phyloP scores from a whole-genome alignment of 2,113 vertebrate species.

The Boulengeromyrus knoepffleri region DNA sequence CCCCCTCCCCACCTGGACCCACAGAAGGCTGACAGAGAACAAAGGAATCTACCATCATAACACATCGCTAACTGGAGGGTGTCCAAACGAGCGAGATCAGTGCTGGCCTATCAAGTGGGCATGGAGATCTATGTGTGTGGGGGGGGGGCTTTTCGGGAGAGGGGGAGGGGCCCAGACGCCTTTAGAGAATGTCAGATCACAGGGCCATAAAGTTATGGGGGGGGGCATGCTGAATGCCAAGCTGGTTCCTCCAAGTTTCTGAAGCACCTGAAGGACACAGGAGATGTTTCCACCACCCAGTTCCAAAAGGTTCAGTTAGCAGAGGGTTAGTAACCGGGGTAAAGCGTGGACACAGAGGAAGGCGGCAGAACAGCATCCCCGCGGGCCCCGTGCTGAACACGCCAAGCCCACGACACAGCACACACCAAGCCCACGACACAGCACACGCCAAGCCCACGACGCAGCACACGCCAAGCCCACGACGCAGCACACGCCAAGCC shows the following conservation, averaged over 20 bases:
- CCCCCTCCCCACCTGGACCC: background rate
- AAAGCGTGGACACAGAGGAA: background rate
- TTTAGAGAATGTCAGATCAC: constrained; percentile 1
- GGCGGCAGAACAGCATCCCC: constrained; percentile 46
- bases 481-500: constrained; percentile 28
- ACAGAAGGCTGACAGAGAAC: background rate
- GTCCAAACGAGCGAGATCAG: background rate
- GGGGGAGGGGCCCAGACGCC: background rate
- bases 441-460: constrained; percentile 55
- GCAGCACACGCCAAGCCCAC: background rate
- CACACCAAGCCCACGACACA: background rate
- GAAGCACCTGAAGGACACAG: background rate
- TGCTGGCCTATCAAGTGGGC: background rate
- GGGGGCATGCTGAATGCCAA: constrained; percentile 17
- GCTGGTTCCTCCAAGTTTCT: constrained; percentile 15
- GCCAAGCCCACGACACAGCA: constrained; percentile 33
- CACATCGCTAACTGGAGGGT: background rate
- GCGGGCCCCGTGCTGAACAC: constrained; percentile 45
- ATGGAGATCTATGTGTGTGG: background rate
- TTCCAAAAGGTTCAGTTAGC: background rate
- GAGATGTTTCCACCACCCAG: background rate
- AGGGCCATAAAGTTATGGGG: background rate
- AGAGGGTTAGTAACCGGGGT: background rate
- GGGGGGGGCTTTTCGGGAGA: background rate
- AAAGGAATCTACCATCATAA: background rate